These are phyloP conservation scores for Neostethus bicornis DNA, from an alignment of 2,797 vertebrate species.

Conservation along the genomic window DNA sequence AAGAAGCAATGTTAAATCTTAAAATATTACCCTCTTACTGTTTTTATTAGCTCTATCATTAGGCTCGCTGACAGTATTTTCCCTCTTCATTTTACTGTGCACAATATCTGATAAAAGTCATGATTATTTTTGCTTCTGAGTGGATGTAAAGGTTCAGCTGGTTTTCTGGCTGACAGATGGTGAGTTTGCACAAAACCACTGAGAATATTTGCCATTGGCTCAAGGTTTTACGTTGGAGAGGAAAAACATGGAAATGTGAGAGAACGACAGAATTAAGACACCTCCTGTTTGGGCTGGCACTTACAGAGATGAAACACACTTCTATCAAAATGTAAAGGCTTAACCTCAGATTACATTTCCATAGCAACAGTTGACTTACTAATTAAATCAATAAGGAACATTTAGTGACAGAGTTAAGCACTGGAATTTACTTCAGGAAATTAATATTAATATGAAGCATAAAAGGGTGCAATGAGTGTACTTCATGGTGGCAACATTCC, in stretches of 20 bases:
- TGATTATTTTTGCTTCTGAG: constrained; percentile 14
- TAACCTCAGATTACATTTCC: constrained; percentile 28
- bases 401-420: constrained; percentile 19
- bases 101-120: constrained; percentile 12
- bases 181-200: constrained; percentile 33
- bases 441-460: constrained; percentile 2
- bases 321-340: constrained; percentile 28
- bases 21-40: no score
- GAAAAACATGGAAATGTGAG: constrained; percentile 37
- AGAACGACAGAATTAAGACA: constrained; percentile 33
- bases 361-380: constrained; percentile 17
- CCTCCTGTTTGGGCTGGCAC: constrained; percentile 27
- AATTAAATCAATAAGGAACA: constrained; percentile 8
- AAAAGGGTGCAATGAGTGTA: constrained; percentile 5
- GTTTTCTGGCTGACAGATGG: constrained; percentile 46
- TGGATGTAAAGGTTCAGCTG: constrained; percentile 28
- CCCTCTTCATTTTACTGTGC: neutral
- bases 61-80: neutral
- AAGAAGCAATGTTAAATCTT: no score
- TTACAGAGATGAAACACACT: constrained; percentile 17
- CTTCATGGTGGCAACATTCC: neutral
- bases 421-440: constrained; percentile 8
- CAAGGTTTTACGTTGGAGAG: constrained; percentile 44
- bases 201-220: constrained; percentile 41
- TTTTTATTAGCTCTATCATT: neutral